phyloP scores from a whole-genome alignment of 30 jellyfish, hydroid and myxozoan genomes.

The Aurelia coerulea region DNA sequence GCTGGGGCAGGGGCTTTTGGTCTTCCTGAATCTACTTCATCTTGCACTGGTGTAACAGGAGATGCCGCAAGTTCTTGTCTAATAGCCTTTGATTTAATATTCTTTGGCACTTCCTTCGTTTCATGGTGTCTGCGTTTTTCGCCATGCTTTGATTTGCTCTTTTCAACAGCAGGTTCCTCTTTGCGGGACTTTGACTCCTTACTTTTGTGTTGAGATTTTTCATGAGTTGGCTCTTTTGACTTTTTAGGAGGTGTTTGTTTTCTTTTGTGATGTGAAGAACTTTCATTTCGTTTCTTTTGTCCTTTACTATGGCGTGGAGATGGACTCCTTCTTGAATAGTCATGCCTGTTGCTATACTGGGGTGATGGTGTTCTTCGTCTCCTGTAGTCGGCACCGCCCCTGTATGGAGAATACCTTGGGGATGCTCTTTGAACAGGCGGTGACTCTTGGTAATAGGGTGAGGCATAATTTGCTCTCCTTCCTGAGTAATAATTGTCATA shows the following conservation, averaged over 20 bases:
- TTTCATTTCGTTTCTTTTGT: conserved; percentile 40
- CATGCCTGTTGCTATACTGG: conserved; percentile 54
- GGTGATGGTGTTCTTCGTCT: conserved; percentile 67
- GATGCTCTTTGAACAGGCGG: conserved; percentile 82
- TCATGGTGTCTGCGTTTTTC: conserved; percentile 22
- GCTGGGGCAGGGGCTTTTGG: conserved; percentile 25
- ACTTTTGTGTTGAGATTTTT: conserved; percentile 20
- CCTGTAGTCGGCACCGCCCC: conserved; percentile 52
- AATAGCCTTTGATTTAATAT: conserved; percentile 8
- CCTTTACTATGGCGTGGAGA: conserved; percentile 52
- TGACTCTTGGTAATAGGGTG: conserved; percentile 67
- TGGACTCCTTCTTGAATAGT: conserved; percentile 37
- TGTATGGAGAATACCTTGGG: conserved; percentile 92
- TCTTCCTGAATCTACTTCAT: conserved; percentile 60
- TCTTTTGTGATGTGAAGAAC: conserved; percentile 35
- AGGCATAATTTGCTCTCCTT: conserved; percentile 29
- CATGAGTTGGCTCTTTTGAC: conserved; percentile 39
- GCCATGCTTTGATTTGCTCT: conserved; percentile 1
- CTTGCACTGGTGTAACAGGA: conserved; percentile 84
- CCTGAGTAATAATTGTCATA: conserved; percentile 51
- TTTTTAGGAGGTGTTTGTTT: conserved; percentile 46
- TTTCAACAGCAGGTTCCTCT: conserved; percentile 27
- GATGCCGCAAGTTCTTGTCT: conserved; percentile 69
- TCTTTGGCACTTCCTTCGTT: background rate
- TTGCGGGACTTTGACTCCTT: conserved; percentile 18